A percentile compares a stretch with the other conserved stretches of the same genome.
phyloP scores from a whole-genome alignment of 2,888 invertebrate genomes.

The Alcis repandata region DNA sequence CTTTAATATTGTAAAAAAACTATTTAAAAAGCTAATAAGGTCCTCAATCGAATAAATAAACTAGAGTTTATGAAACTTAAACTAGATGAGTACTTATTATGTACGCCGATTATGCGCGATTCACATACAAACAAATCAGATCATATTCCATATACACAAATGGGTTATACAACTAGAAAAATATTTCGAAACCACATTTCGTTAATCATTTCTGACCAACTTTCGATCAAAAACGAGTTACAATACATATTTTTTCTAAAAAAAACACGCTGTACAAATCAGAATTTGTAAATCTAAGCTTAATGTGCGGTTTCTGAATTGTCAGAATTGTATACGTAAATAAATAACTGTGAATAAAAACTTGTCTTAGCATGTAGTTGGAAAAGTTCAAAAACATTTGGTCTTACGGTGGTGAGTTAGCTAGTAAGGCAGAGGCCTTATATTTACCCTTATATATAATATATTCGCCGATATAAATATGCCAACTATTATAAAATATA shows the following conservation, averaged over 20 bases:
- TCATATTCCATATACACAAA: conserved; percentile 47
- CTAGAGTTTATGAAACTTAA: conserved; percentile 76
- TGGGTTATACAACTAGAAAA: background rate
- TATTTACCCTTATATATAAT: too few relatives aligned
- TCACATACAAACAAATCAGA: conserved; percentile 60
- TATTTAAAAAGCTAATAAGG: conserved; percentile 50
- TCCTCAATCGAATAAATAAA: conserved; percentile 72
- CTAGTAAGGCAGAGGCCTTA: background rate
- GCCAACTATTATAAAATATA: background rate
- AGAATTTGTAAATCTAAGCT: too few relatives aligned
- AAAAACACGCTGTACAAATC: too few relatives aligned
- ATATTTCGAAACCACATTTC: background rate
- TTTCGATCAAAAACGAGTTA: too few relatives aligned
- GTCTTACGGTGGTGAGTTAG: conserved; percentile 14
- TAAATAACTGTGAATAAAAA: conserved; percentile 49
- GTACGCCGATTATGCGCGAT: conserved; percentile 78
- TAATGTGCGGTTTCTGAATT: background rate
- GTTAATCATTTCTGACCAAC: background rate
- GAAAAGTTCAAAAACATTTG: conserved; percentile 1
- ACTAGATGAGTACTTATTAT: conserved; percentile 82
- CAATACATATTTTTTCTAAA: too few relatives aligned
- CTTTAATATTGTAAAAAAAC: conserved; percentile 65
- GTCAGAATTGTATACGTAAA: conserved; percentile 40
- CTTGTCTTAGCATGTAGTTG: conserved; percentile 19
- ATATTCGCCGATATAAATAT: background rate